A percentile compares a stretch with the other conserved stretches of the same genome.
Conservation (phyloP, 2,797 vertebrate species). For the Sternarchorhynchus goeldii region DNA sequence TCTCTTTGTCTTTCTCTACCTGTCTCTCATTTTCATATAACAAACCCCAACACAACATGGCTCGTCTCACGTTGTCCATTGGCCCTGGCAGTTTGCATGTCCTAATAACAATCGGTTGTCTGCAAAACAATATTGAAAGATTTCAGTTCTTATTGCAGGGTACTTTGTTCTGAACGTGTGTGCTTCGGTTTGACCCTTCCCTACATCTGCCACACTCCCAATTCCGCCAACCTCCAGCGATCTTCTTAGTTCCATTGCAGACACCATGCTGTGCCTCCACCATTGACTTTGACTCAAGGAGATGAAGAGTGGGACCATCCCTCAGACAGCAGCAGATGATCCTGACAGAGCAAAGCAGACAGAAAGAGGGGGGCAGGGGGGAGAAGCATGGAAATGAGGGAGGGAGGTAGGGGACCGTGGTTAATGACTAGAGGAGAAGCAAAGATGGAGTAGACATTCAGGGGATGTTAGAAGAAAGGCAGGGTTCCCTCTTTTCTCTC, state of each 20-base stretch:
- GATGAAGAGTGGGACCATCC: conserved; percentile 56
- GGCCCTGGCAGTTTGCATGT: not conserved
- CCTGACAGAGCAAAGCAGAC: conserved; percentile 62
- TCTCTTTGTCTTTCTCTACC: not conserved
- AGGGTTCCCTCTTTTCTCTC: not conserved
- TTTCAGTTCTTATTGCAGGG: conserved; percentile 23
- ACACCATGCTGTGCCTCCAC: conserved; percentile 64
- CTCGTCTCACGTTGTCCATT: conserved; percentile 22
- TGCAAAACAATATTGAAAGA: conserved; percentile 29
- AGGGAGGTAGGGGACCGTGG: not conserved
- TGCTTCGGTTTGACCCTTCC: not conserved
- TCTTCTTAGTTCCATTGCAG: conserved; percentile 25
- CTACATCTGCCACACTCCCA: conserved; percentile 21
- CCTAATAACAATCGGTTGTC: conserved; percentile 8
- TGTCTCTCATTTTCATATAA: not conserved
- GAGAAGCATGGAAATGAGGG: not conserved
- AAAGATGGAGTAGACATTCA: conserved; percentile 12
- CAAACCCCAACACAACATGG: conserved; percentile 18
- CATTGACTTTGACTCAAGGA: conserved; percentile 75
- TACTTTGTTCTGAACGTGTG: conserved; percentile 12
- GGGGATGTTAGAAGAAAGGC: conserved; percentile 20
- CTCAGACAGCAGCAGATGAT: conserved; percentile 68
- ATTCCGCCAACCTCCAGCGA: conserved; percentile 20
- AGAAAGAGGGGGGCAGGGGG: conserved; percentile 13
- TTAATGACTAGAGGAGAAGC: conserved; percentile 26